These are phyloP conservation scores for Falco peregrinus DNA, from an alignment of 2,797 vertebrate genomes.

Conservation along the genomic window DNA sequence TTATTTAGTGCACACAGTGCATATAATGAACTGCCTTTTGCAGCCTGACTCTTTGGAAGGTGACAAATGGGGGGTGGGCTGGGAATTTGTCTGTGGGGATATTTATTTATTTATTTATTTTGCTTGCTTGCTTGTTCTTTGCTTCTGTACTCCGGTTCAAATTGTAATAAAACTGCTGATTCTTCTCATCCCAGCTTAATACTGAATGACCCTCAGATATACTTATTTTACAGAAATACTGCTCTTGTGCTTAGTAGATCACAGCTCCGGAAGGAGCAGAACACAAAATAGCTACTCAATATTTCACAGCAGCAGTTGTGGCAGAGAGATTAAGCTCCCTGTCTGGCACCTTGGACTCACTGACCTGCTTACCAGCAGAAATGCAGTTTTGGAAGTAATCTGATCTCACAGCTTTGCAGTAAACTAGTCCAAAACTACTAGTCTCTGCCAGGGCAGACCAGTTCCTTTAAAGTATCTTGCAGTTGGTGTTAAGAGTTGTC, in stretches of 20 bases:
- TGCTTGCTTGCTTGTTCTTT: background rate
- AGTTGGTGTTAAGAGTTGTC: background rate
- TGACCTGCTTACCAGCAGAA: background rate
- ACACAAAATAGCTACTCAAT: background rate
- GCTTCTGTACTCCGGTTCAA: background rate
- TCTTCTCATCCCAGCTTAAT: background rate
- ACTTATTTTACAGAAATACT: background rate
- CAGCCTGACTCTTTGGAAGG: background rate
- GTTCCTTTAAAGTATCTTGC: background rate
- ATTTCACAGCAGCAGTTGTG: background rate
- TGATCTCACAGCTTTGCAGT: background rate
- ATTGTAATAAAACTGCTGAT: background rate
- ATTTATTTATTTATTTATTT: accelerated
- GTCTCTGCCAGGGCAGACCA: background rate
- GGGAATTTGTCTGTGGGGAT: background rate
- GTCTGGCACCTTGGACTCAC: background rate
- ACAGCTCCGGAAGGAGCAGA: background rate
- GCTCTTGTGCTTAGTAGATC: background rate
- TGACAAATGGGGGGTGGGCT: background rate
- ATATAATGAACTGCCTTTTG: background rate
- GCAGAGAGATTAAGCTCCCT: background rate
- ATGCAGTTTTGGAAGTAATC: background rate
- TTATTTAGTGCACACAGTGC: background rate
- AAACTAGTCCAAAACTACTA: background rate
- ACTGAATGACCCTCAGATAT: background rate